Evolutionary conservation across 2,113 vertebrate genomes (phyloP), one percentile per base, ranked within the genome.

Genomic region (Oncorhynchus masou): DNA sequence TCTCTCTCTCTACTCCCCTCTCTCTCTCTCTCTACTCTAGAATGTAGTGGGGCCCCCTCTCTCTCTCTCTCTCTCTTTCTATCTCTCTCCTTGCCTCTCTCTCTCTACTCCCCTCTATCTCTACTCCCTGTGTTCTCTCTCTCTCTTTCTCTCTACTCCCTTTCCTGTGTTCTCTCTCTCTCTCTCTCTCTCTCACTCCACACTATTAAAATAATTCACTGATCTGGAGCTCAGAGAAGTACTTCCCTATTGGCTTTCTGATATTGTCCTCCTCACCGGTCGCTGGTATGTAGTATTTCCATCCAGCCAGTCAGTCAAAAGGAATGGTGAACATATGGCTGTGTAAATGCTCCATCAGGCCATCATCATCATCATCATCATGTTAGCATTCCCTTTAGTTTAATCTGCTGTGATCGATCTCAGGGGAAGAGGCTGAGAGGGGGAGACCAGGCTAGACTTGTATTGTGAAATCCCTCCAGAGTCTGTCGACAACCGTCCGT

Each of bases 221-320:
- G n/a, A n/a, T n/a, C n/a, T n/a, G n/a, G n/a, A n/a, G n/a, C n/a
- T n/a, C n/a, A n/a, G n/a, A n/a, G n/a, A n/a, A n/a, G n/a, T n/a
- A n/a, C n/a, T n/a, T n/a, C n/a, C 86, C 86, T 92, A 96, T 96
- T 93, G 96, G 94, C 94, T 95, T 96, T 86, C 94, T 98, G 97
- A 94, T 95, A 95, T 87, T 83, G 91, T 76, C 88, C 79, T 96
- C 94, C 92, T 83, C 88, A 49, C 8, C 8, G 1, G 12, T 89
- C 81, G 80, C 79, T 82, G 82, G 88, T 91, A 94, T 96, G 94
- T 94, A 94, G 93, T 49, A 49, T 49, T 94, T 92, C 93, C 90
- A 89, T 93, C 24, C 91, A 90, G 90, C 85, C 85, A 86, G 90
- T 25, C 24, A 25, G 24, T 95, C 94, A 92, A 88, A 88, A 93